Percentiles rank a stretch among this genome's conserved stretches.
phyloP scores from a whole-genome alignment of 2,113 vertebrate species.

The Argyrosomus japonicus region DNA sequence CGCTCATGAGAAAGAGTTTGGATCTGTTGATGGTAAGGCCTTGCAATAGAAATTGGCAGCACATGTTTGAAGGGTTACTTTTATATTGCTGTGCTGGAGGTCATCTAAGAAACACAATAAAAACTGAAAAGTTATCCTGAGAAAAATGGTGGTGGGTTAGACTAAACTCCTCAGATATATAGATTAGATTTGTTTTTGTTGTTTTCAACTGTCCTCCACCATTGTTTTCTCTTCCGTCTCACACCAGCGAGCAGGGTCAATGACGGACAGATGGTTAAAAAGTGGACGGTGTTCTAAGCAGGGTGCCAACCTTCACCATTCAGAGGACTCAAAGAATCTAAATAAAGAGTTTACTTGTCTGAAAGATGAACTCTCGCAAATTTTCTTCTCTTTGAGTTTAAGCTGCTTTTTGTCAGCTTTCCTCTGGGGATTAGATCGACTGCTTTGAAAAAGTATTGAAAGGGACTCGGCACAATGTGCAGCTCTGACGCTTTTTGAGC shows the following conservation, averaged over 20 bases:
- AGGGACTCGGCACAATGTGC: conserved; percentile 2
- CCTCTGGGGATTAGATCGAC: conserved; percentile 34
- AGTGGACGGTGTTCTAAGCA: conserved; percentile 66
- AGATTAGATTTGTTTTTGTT: background rate
- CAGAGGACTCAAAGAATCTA: conserved; percentile 46
- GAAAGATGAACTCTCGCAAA: conserved; percentile 40
- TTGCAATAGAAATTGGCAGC: background rate
- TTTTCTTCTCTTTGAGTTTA: conserved; percentile 47
- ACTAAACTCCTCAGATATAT: background rate
- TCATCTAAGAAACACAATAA: background rate
- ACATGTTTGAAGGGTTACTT: background rate
- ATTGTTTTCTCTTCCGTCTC: conserved; percentile 40
- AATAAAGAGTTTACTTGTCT: conserved; percentile 58
- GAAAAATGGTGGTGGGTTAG: conserved; percentile 6
- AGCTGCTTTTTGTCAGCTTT: conserved; percentile 32
- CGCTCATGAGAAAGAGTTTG: conserved; percentile 98
- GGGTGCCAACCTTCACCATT: conserved; percentile 36
- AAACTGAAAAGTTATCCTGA: background rate
- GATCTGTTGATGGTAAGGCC: conserved; percentile 95
- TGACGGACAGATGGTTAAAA: conserved; percentile 64
- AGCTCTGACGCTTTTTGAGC: background rate
- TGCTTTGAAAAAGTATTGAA: conserved; percentile 49
- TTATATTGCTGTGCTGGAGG: background rate
- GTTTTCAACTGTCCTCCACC: conserved; percentile 20
- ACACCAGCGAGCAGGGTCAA: conserved; percentile 59